Evolutionary conservation across 2,888 invertebrate genomes (phyloP).

Genomic region (Caenorhabditis drosophilae): DNA sequence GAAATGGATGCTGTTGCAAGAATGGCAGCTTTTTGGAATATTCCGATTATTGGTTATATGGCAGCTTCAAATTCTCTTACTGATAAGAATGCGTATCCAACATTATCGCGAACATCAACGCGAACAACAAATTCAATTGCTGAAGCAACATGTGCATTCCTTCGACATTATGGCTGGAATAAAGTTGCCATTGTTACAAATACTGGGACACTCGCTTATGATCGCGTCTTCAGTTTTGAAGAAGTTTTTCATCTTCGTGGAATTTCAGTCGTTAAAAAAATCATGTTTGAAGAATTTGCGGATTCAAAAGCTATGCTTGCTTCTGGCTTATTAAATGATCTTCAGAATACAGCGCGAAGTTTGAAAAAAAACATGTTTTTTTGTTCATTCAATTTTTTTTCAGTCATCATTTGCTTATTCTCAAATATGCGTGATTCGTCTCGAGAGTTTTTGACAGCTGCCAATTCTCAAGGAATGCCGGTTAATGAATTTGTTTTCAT

Average conservation of each 20-base stretch:
- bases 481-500: constrained; percentile 49
- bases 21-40: constrained; percentile 67
- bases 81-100: constrained; percentile 56
- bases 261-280: constrained; percentile 46
- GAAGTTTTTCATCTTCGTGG: constrained; percentile 48
- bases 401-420: constrained; percentile 50
- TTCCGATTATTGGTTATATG: constrained; percentile 67
- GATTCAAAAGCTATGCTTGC: constrained; percentile 44
- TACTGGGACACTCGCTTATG: constrained; percentile 46
- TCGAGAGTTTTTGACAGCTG: constrained; percentile 48
- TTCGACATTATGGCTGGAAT: constrained; percentile 62
- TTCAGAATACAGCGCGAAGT: constrained; percentile 49
- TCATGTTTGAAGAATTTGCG: constrained; percentile 53
- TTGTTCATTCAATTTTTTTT: constrained; percentile 7
- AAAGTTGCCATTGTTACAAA: constrained; percentile 56
- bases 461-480: constrained; percentile 42
- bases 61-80: constrained; percentile 51
- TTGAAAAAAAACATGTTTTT: not conserved
- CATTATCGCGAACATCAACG: constrained; percentile 45
- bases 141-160: constrained; percentile 57
- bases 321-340: constrained; percentile 43
- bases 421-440: constrained; percentile 50
- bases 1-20: constrained; percentile 66
- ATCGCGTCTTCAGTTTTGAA: constrained; percentile 46
- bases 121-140: constrained; percentile 66